Percentiles rank a stretch among this genome's conserved stretches.
Conservation (phyloP, 2,888 invertebrate species). For the Drosophila barbarae region DNA sequence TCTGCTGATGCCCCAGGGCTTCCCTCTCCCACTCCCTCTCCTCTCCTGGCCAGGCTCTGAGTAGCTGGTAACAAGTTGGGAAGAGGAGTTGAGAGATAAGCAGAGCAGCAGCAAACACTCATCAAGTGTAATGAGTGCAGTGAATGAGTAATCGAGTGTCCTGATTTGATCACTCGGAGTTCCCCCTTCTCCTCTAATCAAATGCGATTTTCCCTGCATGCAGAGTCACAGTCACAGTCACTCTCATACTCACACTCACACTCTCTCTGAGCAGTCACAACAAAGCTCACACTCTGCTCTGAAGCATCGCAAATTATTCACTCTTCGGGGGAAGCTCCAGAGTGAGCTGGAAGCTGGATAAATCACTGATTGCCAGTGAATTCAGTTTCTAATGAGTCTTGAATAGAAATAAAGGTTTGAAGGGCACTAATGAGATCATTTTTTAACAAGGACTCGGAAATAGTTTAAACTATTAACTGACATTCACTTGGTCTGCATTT, state of each 20-base stretch:
- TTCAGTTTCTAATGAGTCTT: neutral
- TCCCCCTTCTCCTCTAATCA: neutral
- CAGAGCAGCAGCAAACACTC: conserved; percentile 26
- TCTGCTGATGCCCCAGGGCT: conserved; percentile 36
- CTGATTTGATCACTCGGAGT: conserved; percentile 25
- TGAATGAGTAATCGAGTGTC: conserved; percentile 42
- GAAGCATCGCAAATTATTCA: conserved; percentile 2
- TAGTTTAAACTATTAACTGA: neutral
- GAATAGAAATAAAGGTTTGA: neutral
- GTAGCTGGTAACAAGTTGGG: conserved; percentile 11
- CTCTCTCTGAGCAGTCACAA: neutral
- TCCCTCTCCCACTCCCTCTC: neutral
- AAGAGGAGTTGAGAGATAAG: conserved; percentile 11
- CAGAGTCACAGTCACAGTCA: neutral
- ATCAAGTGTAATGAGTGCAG: conserved; percentile 36
- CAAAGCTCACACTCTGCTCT: neutral
- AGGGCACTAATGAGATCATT: neutral
- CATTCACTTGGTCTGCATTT: neutral
- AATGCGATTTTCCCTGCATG: conserved; percentile 10
- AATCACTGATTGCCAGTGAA: conserved; percentile 12
- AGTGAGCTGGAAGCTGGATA: neutral
- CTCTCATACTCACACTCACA: neutral
- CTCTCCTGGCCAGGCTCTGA: neutral
- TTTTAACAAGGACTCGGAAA: neutral
- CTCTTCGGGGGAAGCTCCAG: neutral